Base-by-base conservation (phyloP, 2,113 vertebrate genomes). In the Lycocorax pyrrhopterus region DNA sequence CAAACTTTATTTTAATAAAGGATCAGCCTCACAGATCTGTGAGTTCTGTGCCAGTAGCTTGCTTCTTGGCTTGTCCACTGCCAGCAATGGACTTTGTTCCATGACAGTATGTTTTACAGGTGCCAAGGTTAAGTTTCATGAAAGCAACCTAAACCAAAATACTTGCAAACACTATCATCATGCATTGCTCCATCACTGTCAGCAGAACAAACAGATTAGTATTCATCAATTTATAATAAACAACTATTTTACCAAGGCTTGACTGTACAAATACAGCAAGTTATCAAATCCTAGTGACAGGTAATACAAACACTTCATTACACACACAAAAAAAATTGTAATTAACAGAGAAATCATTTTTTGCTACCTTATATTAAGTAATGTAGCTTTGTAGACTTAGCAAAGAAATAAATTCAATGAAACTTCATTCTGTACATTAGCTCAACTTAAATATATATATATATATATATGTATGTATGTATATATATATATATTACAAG, bases 1-100 rank as follows among this genome's bases (percentile, higher is more conserved):
- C 97, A 97, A 97, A 96, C 94, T 98, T 98, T 98, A 98, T 98
- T 98, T 98, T 91, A 92, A 58, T 92, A 96, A 97, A 97, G 94
- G 92, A 96, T 96, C 96, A 84, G 87, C 95, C 96, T 97, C 94
- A 97, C 83, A 52, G 46, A 89, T 66, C 30, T 15, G 20, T 81
- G 89, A 97, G 81, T 89, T 90, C 41, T 89, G 82, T 93, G 90
- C 95, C 95, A 96, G 52, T 86, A 84, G 94, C 51, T 96, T 64
- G 30, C 58, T 90, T 53, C 62, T 82, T 78, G 92, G 90, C 78
- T 78, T 82, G 96, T 97, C 98, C 98, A 98, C 89, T 97, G 97
- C 97, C 96, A 96, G 97, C 97, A 98, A 97, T 92, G 96, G 97
- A 97, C 97, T 97, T 95, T 96, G 96, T 95, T 97, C 96, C 90